Evolutionary conservation across 2,113 vertebrate species (phyloP), one percentile per base, ranked within the genome.

Genomic region (Boleophthalmus pectinirostris): DNA sequence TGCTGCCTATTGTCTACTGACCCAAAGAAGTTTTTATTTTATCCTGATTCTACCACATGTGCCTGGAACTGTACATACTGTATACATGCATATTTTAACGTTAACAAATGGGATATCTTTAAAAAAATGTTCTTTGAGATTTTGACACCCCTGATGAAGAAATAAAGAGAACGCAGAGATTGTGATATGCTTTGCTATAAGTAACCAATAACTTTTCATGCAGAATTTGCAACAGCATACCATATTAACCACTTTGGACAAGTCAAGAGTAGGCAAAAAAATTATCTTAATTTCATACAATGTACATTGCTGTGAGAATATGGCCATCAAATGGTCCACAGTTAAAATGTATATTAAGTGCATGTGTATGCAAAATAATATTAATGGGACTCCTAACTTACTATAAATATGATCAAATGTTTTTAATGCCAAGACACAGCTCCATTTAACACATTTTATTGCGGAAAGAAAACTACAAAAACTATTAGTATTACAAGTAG

Each of bases 31-130:
- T 68, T 77, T 73, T 33, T 3, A 35, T 73, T 65, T 18, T 75
- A 72, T 87, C 80, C 63, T 51, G 77, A 89, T 92, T 89, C 85
- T 90, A 85, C 93, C 92, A 86, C 91, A 90, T 66, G 87, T 93
- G 92, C 88, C 93, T 92, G 85, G 86, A 77, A 86, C 83, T 75
- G 25, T 61, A 58, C 60, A 63, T 35, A 20, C 7, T 64, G 33
- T 64, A 64, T 20, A 33, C 25, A 63, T 35, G 13, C 24, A 61
- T 61, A 18, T 15, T 18, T 12, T 45, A 69, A 53, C 79, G 67
- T 82, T 9, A 75, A 70, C 20, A 63, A 71, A 80, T 43, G 45
- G 72, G 11, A 53, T 3, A 33, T 68, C n/a, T 43, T 43, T 43
- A 4, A 33, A 20, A n/a, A 60, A 38, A n/a, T 45, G 20, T 64